A percentile compares a stretch with the other conserved stretches of the same genome.
Conservation (phyloP, 2,888 invertebrate genomes). For the Leptopterna dolabrata region DNA sequence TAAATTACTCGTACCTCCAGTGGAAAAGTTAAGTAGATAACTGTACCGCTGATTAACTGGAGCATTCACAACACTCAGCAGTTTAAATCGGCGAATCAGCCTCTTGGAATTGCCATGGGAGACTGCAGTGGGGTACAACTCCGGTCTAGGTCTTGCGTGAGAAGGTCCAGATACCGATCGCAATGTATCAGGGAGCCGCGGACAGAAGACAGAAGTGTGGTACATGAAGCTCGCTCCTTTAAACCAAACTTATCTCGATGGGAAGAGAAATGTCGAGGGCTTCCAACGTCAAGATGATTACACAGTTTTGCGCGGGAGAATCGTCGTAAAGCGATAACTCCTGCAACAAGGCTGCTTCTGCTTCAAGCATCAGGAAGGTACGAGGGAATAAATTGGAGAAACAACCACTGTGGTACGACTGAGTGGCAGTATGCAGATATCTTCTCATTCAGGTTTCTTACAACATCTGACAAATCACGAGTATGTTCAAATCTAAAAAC, state of each 20-base stretch:
- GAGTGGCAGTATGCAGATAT: not conserved
- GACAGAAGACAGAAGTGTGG: slow-evolving; percentile 7
- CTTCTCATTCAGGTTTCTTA: not conserved
- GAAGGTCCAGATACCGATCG: not conserved
- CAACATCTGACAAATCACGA: not conserved
- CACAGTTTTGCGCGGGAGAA: not conserved
- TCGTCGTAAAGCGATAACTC: not conserved
- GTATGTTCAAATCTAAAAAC: too few species aligned
- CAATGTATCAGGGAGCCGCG: slow-evolving; percentile 11
- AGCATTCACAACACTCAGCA: not conserved
- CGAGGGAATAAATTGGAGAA: not conserved
- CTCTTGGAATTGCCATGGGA: not conserved
- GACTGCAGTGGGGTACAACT: not conserved
- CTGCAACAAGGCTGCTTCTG: not conserved
- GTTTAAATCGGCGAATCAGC: not conserved
- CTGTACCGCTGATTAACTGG: too few species aligned
- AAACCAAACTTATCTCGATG: slow-evolving; percentile 8
- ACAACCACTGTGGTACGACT: not conserved
- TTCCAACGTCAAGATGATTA: not conserved
- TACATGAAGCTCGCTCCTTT: slow-evolving; percentile 8
- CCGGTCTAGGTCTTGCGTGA: slow-evolving; percentile 6
- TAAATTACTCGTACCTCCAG: too few species aligned
- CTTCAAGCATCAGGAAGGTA: not conserved
- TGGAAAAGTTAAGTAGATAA: too few species aligned
- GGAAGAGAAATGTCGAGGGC: not conserved